Evolutionary conservation across 2,888 invertebrate species (phyloP).

Genomic region (Drosophila anomelani): DNA sequence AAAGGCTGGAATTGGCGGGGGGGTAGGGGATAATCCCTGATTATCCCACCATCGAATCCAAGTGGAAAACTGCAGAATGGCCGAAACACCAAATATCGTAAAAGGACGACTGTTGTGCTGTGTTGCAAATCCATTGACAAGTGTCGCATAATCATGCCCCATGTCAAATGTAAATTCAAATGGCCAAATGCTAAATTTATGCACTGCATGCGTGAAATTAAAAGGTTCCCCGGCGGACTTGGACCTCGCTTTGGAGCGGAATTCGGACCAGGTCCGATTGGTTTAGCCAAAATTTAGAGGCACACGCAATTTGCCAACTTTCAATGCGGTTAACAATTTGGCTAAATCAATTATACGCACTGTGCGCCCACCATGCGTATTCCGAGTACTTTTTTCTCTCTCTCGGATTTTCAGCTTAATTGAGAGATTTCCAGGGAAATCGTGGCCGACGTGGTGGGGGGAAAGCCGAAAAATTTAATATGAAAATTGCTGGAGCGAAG

Average conservation of each 20-base stretch:
- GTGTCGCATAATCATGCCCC: conserved; percentile 69
- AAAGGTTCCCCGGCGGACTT: conserved; percentile 55
- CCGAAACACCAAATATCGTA: conserved; percentile 15
- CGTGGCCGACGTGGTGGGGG: conserved; percentile 3
- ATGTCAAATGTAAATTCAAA: conserved; percentile 47
- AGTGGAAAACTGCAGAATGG: conserved; percentile 25
- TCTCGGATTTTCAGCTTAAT: conserved; percentile 55
- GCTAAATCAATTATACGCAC: conserved; percentile 77
- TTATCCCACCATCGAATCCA: conserved; percentile 1
- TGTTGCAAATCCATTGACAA: conserved; percentile 60
- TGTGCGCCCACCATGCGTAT: conserved; percentile 36
- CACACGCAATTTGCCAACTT: conserved; percentile 61
- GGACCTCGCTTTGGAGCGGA: conserved; percentile 8
- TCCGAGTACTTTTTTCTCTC: conserved; percentile 18
- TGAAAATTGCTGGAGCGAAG: conserved; percentile 43
- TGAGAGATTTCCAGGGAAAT: conserved; percentile 52
- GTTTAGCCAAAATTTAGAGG: conserved; percentile 35
- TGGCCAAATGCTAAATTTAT: conserved; percentile 62
- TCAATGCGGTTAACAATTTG: conserved; percentile 75
- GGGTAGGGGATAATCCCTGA: conserved; percentile 4
- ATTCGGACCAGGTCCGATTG: conserved; percentile 13
- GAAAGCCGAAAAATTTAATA: conserved; percentile 52
- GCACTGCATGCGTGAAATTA: conserved; percentile 69
- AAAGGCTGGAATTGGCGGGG: neutral
- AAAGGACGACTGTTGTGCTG: conserved; percentile 19